phyloP scores from a whole-genome alignment of 2,797 vertebrate species.

The Cirrhinus mrigala region DNA sequence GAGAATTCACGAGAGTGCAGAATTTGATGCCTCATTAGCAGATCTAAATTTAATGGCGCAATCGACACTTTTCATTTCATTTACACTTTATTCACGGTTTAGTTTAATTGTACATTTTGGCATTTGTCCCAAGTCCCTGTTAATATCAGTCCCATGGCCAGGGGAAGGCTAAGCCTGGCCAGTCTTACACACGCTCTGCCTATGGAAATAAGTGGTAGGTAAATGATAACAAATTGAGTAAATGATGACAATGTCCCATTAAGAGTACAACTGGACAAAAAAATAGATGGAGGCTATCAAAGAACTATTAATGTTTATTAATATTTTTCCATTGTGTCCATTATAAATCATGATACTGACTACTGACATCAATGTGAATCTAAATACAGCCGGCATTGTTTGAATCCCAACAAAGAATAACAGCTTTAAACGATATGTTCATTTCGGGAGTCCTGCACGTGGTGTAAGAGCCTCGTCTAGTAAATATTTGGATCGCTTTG shows the following conservation, averaged over 20 bases:
- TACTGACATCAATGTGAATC: not conserved
- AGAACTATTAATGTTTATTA: not conserved
- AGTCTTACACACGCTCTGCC: no score
- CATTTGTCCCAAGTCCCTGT: no score
- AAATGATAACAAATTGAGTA: not conserved
- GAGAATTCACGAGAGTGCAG: no score
- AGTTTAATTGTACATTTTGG: no score
- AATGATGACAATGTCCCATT: not conserved
- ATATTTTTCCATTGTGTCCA: not conserved
- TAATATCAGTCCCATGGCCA: no score
- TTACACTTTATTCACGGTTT: no score
- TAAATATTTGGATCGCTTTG: slow-evolving; percentile 58
- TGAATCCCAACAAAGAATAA: slow-evolving; percentile 14
- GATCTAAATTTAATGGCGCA: no score
- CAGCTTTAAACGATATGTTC: not conserved
- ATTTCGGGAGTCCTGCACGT: slow-evolving; percentile 32
- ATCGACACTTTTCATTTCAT: no score
- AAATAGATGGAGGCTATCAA: slow-evolving; percentile 5
- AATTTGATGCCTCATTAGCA: no score
- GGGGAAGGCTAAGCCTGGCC: no score
- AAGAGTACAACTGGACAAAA: not conserved
- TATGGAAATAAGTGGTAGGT: not conserved
- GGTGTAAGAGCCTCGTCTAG: slow-evolving; percentile 49
- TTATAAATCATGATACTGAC: not conserved
- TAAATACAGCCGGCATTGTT: not conserved